Conservation (phyloP, 2,113 vertebrate genomes). For the Ciconia stormi region DNA sequence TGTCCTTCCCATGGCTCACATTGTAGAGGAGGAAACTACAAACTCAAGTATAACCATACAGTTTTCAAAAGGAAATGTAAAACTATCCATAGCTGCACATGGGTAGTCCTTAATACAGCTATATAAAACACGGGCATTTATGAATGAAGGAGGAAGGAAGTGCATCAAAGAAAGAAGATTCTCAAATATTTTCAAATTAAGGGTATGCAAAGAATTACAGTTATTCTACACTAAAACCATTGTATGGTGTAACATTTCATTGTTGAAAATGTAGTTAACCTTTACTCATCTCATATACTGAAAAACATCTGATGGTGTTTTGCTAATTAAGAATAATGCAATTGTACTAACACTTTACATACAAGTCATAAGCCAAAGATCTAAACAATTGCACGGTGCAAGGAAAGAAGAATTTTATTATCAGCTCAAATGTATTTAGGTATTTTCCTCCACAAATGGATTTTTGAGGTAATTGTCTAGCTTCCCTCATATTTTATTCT, state of each 20-base stretch:
- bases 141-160: not conserved
- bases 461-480: not conserved
- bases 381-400: not conserved
- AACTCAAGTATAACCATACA: not conserved
- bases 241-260: not conserved
- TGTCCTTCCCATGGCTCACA: not conserved
- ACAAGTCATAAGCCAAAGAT: not conserved
- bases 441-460: not conserved
- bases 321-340: not conserved
- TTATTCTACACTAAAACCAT: not conserved
- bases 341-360: not conserved
- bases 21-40: not conserved
- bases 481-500: not conserved
- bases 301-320: not conserved
- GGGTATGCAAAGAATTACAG: not conserved
- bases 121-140: not conserved
- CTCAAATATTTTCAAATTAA: not conserved
- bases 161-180: not conserved
- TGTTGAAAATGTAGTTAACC: not conserved
- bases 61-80: not conserved
- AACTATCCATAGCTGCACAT: not conserved
- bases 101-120: not conserved
- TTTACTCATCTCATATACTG: not conserved
- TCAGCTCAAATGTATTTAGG: not conserved
- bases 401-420: not conserved